Base-by-base conservation (phyloP, 2,888 invertebrate species). In the Oeneis ivallda region DNA sequence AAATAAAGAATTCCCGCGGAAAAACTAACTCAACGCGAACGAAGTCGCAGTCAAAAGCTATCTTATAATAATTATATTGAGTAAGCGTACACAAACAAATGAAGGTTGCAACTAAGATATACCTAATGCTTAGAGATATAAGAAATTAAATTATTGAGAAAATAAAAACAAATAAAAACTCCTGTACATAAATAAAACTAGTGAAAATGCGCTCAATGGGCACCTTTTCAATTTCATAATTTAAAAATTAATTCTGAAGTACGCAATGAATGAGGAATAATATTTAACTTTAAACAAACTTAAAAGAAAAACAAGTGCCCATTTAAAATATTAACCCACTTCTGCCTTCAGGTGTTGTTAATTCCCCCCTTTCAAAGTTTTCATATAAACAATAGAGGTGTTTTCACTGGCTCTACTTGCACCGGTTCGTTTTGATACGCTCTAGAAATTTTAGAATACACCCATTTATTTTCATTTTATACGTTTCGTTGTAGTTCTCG, bases 301-400 rank as follows among this genome's bases (percentile, higher is more conserved):
- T 54, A 13, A 26, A 56, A 41, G n/a, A 56, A 34, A 37, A 61
- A 52, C 52, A 39, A 41, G 61, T 26, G 10, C 26, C 34, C 52
- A 41, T 52, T 52, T 61, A 61, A 41, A 52, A 61, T 52, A 52
- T 61, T 60, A 61, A 50, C 50, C 61, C 41, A 52, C 50, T 61
- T 50, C 26, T 32, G 41, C 50, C 5, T 26, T 59, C 59, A 45
- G 58, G 59, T 58, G 64, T 41, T 64, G 57, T 64, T 58, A 52
- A 58, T 64, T 59, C 37, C 43, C 19, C 39, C 50, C 43, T 64
- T 64, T 52, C n/a, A 37, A 45, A 64, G 64, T 64, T 59, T 41
- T 58, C 56, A 43, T 41, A 59, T 59, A 64, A 64, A 64, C 59
- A 59, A 58, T 57, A 32, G 43, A 43, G 52, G 56, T 45, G 45